Percentiles rank a stretch among this genome's conserved stretches.
phyloP scores from a whole-genome alignment of 2,888 invertebrate species.

The Hemicrepidius hirtus region DNA sequence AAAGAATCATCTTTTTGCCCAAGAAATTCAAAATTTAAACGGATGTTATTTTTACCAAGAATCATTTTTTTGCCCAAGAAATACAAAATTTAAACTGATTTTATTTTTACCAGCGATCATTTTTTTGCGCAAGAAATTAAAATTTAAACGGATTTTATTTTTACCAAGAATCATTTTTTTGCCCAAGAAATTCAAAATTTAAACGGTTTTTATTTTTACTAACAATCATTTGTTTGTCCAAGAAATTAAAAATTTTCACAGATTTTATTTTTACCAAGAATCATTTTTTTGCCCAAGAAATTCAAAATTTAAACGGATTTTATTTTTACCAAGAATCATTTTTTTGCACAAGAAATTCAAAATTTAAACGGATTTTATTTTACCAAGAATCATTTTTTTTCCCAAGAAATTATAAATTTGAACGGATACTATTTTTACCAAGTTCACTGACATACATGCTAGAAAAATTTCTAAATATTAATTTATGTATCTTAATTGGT shows the following conservation, averaged over 20 bases:
- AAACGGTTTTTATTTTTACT: too few species aligned
- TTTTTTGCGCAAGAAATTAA: neutral
- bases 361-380: too few species aligned
- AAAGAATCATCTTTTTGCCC: neutral
- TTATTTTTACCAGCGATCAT: neutral
- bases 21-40: neutral
- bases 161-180: neutral
- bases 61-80: neutral
- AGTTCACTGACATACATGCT: constrained; percentile 10
- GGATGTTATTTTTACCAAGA: neutral
- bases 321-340: too few species aligned
- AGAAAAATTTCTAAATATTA: constrained; percentile 4
- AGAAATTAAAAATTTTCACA: too few species aligned
- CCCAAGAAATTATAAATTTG: neutral
- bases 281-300: too few species aligned
- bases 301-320: too few species aligned
- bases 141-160: too few species aligned
- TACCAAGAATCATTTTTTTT: neutral
- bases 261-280: too few species aligned
- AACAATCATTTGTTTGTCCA: too few species aligned
- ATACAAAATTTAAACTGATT: neutral
- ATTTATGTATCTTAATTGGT: constrained; percentile 19
- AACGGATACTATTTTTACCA: neutral
- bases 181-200: too few species aligned
- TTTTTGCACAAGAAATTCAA: too few species aligned